These are phyloP conservation scores for Pangasianodon gigas DNA, from an alignment of 2,113 vertebrate species.

Conservation along the genomic window DNA sequence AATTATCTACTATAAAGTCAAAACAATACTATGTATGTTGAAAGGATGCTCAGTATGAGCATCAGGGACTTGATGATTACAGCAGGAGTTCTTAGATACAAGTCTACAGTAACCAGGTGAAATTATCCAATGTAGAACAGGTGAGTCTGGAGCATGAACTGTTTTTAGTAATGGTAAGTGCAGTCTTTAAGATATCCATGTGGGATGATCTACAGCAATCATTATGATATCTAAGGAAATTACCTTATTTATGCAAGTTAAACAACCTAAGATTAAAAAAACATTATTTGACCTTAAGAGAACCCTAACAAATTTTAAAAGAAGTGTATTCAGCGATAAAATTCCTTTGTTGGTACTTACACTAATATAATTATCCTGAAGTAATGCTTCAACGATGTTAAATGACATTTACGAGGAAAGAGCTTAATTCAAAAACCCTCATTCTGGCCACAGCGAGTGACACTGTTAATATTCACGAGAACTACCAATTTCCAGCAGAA, in stretches of 20 bases:
- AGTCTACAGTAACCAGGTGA: background rate
- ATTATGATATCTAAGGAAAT: background rate
- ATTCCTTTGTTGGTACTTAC: conserved; percentile 58
- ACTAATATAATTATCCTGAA: conserved; percentile 59
- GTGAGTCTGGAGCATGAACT: background rate
- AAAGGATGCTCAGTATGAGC: background rate
- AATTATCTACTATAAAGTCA: background rate
- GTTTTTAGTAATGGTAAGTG: background rate
- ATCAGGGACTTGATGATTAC: background rate
- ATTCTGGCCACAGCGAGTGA: conserved; percentile 42
- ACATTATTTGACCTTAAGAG: background rate
- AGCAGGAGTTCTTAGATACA: background rate
- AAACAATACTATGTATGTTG: background rate
- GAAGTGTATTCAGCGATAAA: background rate
- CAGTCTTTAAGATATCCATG: background rate
- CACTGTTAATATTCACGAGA: conserved; percentile 44
- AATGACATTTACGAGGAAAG: conserved; percentile 5
- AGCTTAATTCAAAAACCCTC: conserved; percentile 38
- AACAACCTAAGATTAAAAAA: background rate
- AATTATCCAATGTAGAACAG: background rate
- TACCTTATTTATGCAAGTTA: background rate
- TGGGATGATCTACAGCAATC: background rate
- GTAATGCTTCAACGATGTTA: conserved; percentile 45
- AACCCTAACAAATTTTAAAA: background rate
- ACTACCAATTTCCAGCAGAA: conserved; percentile 44